Base-by-base conservation (phyloP, 2,113 vertebrate species). In the Chloropsis hardwickii region DNA sequence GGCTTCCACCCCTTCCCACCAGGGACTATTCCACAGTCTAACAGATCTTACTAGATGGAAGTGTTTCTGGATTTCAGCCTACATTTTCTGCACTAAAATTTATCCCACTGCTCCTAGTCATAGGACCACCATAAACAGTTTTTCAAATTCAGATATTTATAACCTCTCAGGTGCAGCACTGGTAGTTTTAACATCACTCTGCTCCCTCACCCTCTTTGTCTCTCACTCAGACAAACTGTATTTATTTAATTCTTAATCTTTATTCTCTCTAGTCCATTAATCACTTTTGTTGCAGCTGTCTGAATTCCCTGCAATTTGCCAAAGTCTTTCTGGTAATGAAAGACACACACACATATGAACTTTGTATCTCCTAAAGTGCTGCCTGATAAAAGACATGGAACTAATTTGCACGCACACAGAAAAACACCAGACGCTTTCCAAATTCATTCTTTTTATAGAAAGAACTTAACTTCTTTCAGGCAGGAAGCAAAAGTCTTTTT, bases 401-500 rank as follows among this genome's bases (percentile, higher is more conserved):
- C 50, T 88, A 91, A 88, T 35, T 64, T 1, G 1, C 45, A 88
- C 0, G 0, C 40, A 66, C n/a, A 69, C 19, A 95, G 42, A 65
- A 96, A 92, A 53, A 76, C 12, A 67, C 10, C 47, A 88, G 84
- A 72, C 27, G 11, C 69, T 84, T 94, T 88, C 69, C 86, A 88
- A 92, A 95, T 86, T 67, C 9, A 50, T 87, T 79, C 76, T 77
- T 88, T 79, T 86, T 81, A 65, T 31, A 82, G 76, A 73, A 85
- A 73, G 81, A 86, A 33, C 33, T 87, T 70, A 90, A 69, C 53
- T 67, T 89, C 53, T 86, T 89, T 74, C 81, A 83, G 67, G 57
- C 80, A 94, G 85, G 66, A 95, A 92, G 80, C 66, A 92, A 88
- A 79, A 74, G 17, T 82, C 84, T 95, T 83, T 85, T 79, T 45